These are phyloP conservation scores for Colletes gigas DNA, from an alignment of 1,140 invertebrate species.

Conservation along the genomic window DNA sequence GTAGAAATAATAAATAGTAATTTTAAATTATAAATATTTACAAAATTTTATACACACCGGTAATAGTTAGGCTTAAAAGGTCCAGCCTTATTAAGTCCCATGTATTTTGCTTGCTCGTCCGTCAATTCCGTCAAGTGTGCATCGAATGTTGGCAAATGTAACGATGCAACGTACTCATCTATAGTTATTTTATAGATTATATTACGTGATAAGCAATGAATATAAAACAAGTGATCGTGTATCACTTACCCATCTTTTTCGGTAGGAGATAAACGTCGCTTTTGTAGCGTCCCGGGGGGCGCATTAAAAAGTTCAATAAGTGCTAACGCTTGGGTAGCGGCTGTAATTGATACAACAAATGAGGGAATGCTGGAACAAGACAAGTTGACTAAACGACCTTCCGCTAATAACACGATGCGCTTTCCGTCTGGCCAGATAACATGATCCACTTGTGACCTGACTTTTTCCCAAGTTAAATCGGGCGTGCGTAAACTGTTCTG, in stretches of 20 bases:
- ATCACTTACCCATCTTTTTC: slow-evolving; percentile 95
- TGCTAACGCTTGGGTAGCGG: slow-evolving; percentile 96
- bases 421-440: slow-evolving; percentile 98
- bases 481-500: slow-evolving; percentile 95
- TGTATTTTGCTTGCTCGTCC: slow-evolving; percentile 98
- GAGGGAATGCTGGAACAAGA: slow-evolving; percentile 98
- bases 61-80: slow-evolving; percentile 99
- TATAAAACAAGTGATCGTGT: not conserved
- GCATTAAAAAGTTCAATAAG: slow-evolving; percentile 98
- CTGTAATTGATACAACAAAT: slow-evolving; percentile 97
- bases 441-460: slow-evolving; percentile 98
- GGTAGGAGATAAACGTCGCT: slow-evolving; percentile 97
- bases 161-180: slow-evolving; percentile 98
- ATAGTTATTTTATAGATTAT: slow-evolving; percentile 33
- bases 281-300: slow-evolving; percentile 94
- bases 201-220: not conserved
- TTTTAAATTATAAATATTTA: not conserved
- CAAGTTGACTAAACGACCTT: slow-evolving; percentile 96
- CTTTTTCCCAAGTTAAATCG: slow-evolving; percentile 98
- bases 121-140: slow-evolving; percentile 97
- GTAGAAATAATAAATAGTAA: slow-evolving; percentile 14
- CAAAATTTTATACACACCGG: slow-evolving; percentile 83
- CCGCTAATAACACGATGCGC: slow-evolving; percentile 94
- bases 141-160: slow-evolving; percentile 98
- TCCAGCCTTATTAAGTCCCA: slow-evolving; percentile 98